A percentile compares a stretch with the other conserved stretches of the same genome.
Conservation (phyloP, 2,113 vertebrate genomes). For the Triplophysa tibetana region DNA sequence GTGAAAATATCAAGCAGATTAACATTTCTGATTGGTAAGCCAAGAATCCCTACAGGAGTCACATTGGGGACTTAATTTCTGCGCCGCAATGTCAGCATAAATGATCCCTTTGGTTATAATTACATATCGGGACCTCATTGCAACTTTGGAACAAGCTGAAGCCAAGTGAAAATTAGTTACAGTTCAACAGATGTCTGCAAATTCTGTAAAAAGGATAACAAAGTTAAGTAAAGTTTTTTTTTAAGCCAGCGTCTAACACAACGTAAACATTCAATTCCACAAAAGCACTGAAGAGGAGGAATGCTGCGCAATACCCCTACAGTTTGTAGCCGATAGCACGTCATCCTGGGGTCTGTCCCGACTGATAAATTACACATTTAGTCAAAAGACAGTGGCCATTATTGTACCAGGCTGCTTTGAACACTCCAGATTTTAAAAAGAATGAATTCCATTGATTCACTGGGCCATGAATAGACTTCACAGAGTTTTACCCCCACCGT, state of each 20-base stretch:
- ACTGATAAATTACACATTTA: constrained; percentile 73
- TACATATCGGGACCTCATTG: constrained; percentile 12
- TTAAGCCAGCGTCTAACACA: constrained; percentile 12
- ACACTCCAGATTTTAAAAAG: constrained; percentile 54
- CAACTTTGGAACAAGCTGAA: constrained; percentile 32
- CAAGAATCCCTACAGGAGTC: constrained; percentile 47
- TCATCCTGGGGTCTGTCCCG: constrained; percentile 58
- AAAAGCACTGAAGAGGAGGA: not conserved
- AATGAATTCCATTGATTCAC: constrained; percentile 77
- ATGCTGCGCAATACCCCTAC: not conserved
- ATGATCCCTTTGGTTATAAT: constrained; percentile 32
- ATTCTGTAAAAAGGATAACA: constrained; percentile 31
- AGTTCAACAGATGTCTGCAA: constrained; percentile 44
- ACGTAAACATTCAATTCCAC: constrained; percentile 29
- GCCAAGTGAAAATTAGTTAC: constrained; percentile 45
- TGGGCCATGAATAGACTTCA: constrained; percentile 73
- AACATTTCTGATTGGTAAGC: constrained; percentile 51
- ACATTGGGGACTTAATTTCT: constrained; percentile 35
- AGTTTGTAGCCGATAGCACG: not conserved
- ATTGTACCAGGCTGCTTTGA: constrained; percentile 60
- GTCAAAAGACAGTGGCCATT: constrained; percentile 59
- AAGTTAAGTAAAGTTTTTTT: constrained; percentile 45
- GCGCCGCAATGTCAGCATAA: constrained; percentile 33
- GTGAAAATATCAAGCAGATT: constrained; percentile 49
- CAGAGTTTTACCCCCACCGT: constrained; percentile 50